Conservation (phyloP, 1,140 invertebrate species). For the Drosophila bocki region DNA sequence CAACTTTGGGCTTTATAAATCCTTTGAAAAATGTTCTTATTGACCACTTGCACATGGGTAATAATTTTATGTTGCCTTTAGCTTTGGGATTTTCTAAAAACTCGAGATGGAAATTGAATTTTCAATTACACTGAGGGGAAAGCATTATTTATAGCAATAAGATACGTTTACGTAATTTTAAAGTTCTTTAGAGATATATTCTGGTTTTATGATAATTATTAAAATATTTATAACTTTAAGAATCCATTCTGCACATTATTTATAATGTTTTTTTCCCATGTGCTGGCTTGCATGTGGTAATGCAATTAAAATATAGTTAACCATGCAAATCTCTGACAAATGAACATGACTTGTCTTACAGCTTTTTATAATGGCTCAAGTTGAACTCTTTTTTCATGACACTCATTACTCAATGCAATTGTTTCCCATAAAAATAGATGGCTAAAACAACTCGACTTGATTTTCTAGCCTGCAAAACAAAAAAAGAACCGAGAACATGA, state of each 20-base stretch:
- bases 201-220: too few species aligned
- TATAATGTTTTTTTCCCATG: neutral
- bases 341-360: constrained; percentile 4
- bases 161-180: neutral
- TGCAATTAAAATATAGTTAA: constrained; percentile 36
- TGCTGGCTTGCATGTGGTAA: constrained; percentile 2
- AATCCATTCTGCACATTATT: neutral
- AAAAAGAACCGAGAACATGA: neutral
- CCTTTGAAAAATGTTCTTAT: constrained; percentile 31
- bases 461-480: neutral
- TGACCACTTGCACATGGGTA: constrained; percentile 6
- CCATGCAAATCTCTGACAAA: constrained; percentile 14
- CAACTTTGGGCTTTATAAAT: constrained; percentile 32
- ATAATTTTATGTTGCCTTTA: constrained; percentile 22
- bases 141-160: neutral
- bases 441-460: constrained; percentile 11
- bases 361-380: constrained; percentile 26
- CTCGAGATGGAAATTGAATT: constrained; percentile 21
- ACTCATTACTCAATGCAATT: constrained; percentile 23
- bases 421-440: constrained; percentile 36
- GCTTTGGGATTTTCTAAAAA: constrained; percentile 1
- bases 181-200: too few species aligned
- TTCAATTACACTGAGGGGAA: constrained; percentile 4
- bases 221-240: neutral
- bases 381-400: constrained; percentile 24